Evolutionary conservation across 2,888 invertebrate genomes (phyloP).

Genomic region (Oxyscelio sp.): DNA sequence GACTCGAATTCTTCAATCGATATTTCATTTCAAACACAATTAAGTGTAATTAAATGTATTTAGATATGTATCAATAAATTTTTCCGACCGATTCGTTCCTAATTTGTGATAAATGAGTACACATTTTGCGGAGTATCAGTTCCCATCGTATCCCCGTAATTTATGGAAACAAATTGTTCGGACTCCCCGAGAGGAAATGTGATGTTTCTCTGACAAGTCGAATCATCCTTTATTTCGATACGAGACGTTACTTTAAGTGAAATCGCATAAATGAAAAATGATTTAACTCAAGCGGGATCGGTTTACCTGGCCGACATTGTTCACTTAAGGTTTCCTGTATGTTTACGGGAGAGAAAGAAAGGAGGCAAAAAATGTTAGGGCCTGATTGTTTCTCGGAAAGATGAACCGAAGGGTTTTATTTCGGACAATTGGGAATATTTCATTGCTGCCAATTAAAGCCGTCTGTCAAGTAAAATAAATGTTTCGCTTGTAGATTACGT

Average conservation of each 20-base stretch:
- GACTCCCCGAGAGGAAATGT: constrained; percentile 15
- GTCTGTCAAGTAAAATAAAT: constrained; percentile 54
- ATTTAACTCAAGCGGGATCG: constrained; percentile 60
- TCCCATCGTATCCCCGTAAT: constrained; percentile 34
- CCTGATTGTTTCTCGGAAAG: constrained; percentile 65
- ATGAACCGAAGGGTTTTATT: constrained; percentile 47
- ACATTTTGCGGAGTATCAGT: constrained; percentile 27
- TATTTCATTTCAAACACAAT: no score
- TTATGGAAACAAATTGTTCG: constrained; percentile 57
- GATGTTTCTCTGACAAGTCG: constrained; percentile 50
- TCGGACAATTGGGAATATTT: constrained; percentile 59
- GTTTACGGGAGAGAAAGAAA: constrained; percentile 36
- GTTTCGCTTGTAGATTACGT: constrained; percentile 50
- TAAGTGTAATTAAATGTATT: no score
- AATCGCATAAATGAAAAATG: constrained; percentile 70
- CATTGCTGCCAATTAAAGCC: constrained; percentile 66
- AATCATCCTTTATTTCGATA: constrained; percentile 65
- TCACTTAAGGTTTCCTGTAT: constrained; percentile 55
- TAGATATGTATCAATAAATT: no score
- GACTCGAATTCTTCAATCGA: no score
- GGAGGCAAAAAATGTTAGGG: constrained; percentile 65
- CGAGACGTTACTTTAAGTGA: constrained; percentile 59
- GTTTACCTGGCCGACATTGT: constrained; percentile 64
- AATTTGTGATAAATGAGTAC: no score
- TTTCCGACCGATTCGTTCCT: no score